Conservation (phyloP, 2,797 vertebrate genomes). For the Sebastes trivittatus region DNA sequence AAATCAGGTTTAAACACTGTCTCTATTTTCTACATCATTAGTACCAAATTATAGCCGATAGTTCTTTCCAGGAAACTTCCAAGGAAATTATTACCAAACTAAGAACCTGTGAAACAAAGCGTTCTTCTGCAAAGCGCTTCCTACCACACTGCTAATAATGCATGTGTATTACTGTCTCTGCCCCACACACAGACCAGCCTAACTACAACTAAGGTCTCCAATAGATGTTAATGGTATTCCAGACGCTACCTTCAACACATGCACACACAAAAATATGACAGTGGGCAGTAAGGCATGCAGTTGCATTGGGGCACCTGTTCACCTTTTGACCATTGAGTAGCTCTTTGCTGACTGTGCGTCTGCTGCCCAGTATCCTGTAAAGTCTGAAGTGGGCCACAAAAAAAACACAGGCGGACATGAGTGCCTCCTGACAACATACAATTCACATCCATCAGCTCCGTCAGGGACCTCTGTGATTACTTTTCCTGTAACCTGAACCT, state of each 20-base stretch:
- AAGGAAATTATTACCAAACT: background rate
- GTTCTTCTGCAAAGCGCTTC: background rate
- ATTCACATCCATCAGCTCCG: slow-evolving; percentile 9
- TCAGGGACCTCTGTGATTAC: slow-evolving; percentile 8
- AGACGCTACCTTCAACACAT: background rate
- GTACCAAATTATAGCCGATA: background rate
- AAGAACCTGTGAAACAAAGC: background rate
- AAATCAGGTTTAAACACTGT: background rate
- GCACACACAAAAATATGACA: slow-evolving; percentile 2
- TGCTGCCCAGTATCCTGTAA: slow-evolving; percentile 25
- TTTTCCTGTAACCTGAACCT: slow-evolving; percentile 12
- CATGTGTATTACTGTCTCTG: background rate
- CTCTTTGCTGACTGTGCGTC: slow-evolving; percentile 34
- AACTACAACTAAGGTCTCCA: background rate
- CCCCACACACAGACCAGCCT: background rate
- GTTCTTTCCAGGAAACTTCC: background rate
- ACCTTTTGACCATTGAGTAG: slow-evolving; percentile 61
- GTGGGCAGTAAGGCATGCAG: slow-evolving; percentile 34
- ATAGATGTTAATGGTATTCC: background rate
- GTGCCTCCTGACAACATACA: background rate
- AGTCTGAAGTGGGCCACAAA: slow-evolving; percentile 18
- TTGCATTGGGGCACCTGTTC: slow-evolving; percentile 70
- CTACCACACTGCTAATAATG: background rate
- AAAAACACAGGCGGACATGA: slow-evolving; percentile 10
- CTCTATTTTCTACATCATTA: background rate